Evolutionary conservation across 1,140 invertebrate species (phyloP).

Genomic region (Platorchestia sp.): DNA sequence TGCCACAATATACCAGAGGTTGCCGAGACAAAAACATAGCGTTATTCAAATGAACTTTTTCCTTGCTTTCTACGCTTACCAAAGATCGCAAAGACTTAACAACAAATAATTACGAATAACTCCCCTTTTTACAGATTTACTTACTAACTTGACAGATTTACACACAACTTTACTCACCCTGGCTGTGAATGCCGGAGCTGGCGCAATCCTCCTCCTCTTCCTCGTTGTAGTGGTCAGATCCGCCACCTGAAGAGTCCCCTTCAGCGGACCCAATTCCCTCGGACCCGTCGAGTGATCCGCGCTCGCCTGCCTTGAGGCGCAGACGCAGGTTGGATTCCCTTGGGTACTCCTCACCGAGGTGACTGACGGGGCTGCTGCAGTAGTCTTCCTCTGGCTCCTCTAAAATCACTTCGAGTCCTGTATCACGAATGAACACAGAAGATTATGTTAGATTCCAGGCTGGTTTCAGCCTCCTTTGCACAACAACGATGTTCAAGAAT

Average conservation of each 20-base stretch:
- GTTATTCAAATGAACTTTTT: no score
- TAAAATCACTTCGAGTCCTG: conserved; percentile 66
- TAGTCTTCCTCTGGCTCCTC: conserved; percentile 67
- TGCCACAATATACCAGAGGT: no score
- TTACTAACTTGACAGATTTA: no score
- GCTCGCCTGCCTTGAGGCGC: conserved; percentile 62
- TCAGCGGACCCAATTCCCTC: conserved; percentile 66
- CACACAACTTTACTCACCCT: conserved; percentile 61
- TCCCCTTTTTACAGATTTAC: no score
- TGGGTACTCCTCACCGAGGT: conserved; percentile 61
- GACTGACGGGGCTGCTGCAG: conserved; percentile 62
- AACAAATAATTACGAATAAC: no score
- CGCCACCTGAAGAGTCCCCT: conserved; percentile 61
- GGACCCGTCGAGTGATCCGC: conserved; percentile 64
- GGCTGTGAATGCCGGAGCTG: conserved; percentile 66
- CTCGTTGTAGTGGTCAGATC: conserved; percentile 64
- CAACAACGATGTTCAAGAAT: no score
- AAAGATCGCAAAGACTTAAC: no score
- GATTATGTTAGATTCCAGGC: no score
- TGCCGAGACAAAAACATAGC: no score
- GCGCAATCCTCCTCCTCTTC: conserved; percentile 64
- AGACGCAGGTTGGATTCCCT: conserved; percentile 62
- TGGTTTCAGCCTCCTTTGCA: no score
- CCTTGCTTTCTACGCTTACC: no score
- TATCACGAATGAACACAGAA: no score